phyloP scores from a whole-genome alignment of 2,113 vertebrate species.

The Grammomys dolichurus region DNA sequence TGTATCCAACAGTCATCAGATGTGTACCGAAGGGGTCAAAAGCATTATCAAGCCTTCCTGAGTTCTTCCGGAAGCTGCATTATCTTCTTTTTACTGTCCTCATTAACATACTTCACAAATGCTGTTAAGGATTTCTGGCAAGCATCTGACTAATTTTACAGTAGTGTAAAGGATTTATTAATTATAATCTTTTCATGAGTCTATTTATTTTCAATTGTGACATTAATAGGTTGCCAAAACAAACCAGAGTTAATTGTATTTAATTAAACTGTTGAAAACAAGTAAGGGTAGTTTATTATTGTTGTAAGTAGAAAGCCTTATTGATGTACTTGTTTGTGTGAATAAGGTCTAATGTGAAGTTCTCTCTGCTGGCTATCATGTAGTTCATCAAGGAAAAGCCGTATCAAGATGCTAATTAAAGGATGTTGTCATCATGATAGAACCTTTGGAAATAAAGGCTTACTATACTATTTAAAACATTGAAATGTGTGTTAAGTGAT shows the following conservation, averaged over 20 bases:
- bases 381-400: constrained; percentile 59
- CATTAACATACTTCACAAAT: constrained; percentile 80
- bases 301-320: constrained; percentile 78
- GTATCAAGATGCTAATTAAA: constrained; percentile 54
- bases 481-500: neutral
- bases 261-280: constrained; percentile 86
- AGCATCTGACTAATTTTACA: constrained; percentile 77
- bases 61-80: constrained; percentile 77
- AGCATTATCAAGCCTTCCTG: constrained; percentile 52
- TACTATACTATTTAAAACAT: neutral
- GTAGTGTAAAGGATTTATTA: constrained; percentile 86
- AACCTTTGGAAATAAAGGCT: constrained; percentile 16
- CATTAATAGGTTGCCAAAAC: constrained; percentile 87
- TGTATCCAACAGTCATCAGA: constrained; percentile 5
- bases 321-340: constrained; percentile 79
- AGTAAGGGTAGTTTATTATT: constrained; percentile 84
- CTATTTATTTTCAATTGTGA: constrained; percentile 86
- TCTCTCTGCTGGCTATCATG: constrained; percentile 41
- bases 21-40: constrained; percentile 53
- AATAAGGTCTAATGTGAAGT: constrained; percentile 65
- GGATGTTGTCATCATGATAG: constrained; percentile 20
- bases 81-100: constrained; percentile 71
- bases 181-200: constrained; percentile 85
- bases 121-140: constrained; percentile 81
- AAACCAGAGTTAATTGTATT: constrained; percentile 87